Percentiles rank a stretch among this genome's conserved stretches.
Conservation (phyloP, 2,888 invertebrate genomes). For the Chromoteleia sp. region DNA sequence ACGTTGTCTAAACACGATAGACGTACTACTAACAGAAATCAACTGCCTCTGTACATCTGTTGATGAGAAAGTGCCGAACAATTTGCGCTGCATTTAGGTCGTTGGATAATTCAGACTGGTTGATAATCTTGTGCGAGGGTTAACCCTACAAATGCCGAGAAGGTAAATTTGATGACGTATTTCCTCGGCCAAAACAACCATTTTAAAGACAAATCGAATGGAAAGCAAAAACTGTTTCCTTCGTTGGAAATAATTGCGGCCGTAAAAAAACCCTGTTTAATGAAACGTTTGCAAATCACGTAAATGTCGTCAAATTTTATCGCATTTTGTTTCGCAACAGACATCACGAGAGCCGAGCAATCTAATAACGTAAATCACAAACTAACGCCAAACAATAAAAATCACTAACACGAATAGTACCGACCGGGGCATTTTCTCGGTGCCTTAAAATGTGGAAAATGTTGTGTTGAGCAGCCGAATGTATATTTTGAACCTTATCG, state of each 20-base stretch:
- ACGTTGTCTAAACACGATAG: slow-evolving; percentile 58
- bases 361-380: slow-evolving; percentile 12
- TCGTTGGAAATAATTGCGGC: too few relatives aligned
- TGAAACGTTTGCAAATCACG: too few relatives aligned
- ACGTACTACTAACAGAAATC: slow-evolving; percentile 37
- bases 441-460: slow-evolving; percentile 53
- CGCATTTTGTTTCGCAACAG: background rate
- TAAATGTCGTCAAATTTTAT: too few relatives aligned
- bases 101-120: slow-evolving; percentile 11
- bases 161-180: too few relatives aligned
- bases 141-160: slow-evolving; percentile 1
- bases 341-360: background rate
- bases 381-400: slow-evolving; percentile 44
- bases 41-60: slow-evolving; percentile 34
- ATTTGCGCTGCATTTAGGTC: slow-evolving; percentile 17
- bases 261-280: too few relatives aligned
- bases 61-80: slow-evolving; percentile 55
- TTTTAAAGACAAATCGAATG: too few relatives aligned
- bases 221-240: too few relatives aligned
- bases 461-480: slow-evolving; percentile 56
- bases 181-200: too few relatives aligned
- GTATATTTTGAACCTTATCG: slow-evolving; percentile 66
- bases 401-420: slow-evolving; percentile 40
- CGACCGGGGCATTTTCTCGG: slow-evolving; percentile 1
- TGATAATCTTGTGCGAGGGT: slow-evolving; percentile 18